Percentiles rank a stretch among this genome's conserved stretches.
Conservation (phyloP, 1,140 invertebrate species). For the Drosophila insularis region DNA sequence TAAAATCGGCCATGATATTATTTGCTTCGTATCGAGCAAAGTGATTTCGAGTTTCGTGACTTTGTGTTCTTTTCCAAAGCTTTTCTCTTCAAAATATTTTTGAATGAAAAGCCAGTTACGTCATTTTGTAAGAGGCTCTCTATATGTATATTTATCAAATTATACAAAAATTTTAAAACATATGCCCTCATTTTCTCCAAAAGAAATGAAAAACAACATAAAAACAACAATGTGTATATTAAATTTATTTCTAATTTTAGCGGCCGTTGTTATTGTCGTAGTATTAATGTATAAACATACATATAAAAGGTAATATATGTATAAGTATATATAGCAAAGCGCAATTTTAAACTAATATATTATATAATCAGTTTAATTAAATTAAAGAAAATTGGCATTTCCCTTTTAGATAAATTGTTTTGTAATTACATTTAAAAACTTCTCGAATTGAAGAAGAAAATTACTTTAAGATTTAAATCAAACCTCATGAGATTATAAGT, state of each 20-base stretch:
- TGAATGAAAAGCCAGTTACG: conserved; percentile 65
- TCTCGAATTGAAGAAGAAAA: too few relatives aligned
- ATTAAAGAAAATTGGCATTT: background rate
- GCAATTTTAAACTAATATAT: background rate
- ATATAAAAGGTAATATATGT: too few relatives aligned
- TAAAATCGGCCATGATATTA: conserved; percentile 62
- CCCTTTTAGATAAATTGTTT: background rate
- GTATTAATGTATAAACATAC: background rate
- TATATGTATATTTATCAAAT: background rate
- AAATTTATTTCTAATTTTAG: conserved; percentile 37
- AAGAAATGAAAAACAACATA: conserved; percentile 8
- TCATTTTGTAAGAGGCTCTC: conserved; percentile 60
- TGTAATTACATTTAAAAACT: too few relatives aligned
- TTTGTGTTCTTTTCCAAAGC: conserved; percentile 41
- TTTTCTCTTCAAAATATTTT: conserved; percentile 40
- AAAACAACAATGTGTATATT: conserved; percentile 18
- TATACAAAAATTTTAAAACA: conserved; percentile 30
- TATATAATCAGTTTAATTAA: conserved; percentile 2
- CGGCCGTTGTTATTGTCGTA: background rate
- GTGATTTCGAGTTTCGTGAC: conserved; percentile 42
- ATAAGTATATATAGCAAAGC: background rate
- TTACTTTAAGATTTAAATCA: too few relatives aligned
- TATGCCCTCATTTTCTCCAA: conserved; percentile 41
- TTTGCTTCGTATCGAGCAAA: conserved; percentile 59
- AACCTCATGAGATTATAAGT: too few relatives aligned